These are phyloP conservation scores for Sebastes melanostomus DNA, from an alignment of 2,797 vertebrate genomes.

Conservation along the genomic window DNA sequence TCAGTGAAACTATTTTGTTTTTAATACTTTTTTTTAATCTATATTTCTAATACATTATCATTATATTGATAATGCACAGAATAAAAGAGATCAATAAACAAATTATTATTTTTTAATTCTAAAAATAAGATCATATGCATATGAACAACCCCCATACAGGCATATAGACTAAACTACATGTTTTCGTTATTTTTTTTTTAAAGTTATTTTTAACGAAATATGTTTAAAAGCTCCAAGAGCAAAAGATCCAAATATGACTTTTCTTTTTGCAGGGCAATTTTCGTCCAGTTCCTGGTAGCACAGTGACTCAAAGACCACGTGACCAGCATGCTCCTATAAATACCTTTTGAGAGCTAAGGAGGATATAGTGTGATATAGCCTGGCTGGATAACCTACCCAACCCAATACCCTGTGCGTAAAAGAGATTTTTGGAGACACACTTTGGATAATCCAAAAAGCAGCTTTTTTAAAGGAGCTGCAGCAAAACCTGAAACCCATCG, in stretches of 20 bases:
- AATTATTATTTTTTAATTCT: background rate
- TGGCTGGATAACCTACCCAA: constrained; percentile 71
- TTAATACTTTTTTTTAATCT: too few species aligned
- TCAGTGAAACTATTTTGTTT: background rate
- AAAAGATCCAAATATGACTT: constrained; percentile 8
- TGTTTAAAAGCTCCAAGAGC: background rate
- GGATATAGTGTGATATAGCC: constrained; percentile 73
- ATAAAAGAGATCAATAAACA: background rate
- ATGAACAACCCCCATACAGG: background rate
- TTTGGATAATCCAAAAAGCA: constrained; percentile 48
- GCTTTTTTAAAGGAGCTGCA: constrained; percentile 30
- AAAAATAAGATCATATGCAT: background rate
- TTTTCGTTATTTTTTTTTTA: background rate
- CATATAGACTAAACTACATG: background rate
- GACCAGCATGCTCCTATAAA: constrained; percentile 80
- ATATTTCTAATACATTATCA: background rate
- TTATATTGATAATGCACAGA: background rate
- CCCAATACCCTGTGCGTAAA: constrained; percentile 61
- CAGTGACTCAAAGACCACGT: constrained; percentile 80
- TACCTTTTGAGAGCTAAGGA: constrained; percentile 77
- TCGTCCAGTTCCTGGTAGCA: constrained; percentile 74
- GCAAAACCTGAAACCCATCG: constrained; percentile 7
- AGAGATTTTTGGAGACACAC: constrained; percentile 45
- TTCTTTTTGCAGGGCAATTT: constrained; percentile 28
- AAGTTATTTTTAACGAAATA: background rate